Percentiles rank a stretch among this genome's conserved stretches.
phyloP scores from a whole-genome alignment of 2,797 vertebrate species.

The Synanceia verrucosa region DNA sequence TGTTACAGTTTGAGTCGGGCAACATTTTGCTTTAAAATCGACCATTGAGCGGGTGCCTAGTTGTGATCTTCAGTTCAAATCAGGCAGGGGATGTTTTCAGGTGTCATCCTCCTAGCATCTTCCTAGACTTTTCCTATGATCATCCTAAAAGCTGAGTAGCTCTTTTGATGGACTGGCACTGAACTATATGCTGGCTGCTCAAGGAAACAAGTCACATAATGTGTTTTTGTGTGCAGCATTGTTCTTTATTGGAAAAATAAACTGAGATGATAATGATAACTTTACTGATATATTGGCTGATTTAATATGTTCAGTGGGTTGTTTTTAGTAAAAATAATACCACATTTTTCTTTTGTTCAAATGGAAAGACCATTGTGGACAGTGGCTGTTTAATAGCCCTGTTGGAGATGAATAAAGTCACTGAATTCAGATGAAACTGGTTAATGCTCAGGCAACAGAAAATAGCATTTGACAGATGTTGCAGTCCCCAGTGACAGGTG shows the following conservation, averaged over 20 bases:
- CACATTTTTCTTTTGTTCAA: conserved; percentile 2
- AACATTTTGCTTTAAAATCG: background rate
- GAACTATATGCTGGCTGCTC: background rate
- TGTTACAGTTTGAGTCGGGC: background rate
- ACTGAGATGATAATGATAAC: background rate
- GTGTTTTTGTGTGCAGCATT: background rate
- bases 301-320: background rate
- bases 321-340: background rate
- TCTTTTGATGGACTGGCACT: background rate
- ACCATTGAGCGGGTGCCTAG: background rate
- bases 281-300: conserved; percentile 8
- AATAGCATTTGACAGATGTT: conserved; percentile 22
- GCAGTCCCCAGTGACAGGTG: conserved; percentile 14
- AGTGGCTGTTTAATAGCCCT: background rate
- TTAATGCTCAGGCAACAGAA: conserved; percentile 14
- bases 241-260: background rate
- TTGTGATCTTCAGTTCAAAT: background rate
- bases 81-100: background rate
- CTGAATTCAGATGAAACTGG: conserved; percentile 17
- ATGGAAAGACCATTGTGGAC: conserved; percentile 1
- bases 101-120: background rate
- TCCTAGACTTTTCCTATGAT: background rate
- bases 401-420: background rate
- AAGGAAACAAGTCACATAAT: background rate
- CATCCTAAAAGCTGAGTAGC: background rate